phyloP scores from a whole-genome alignment of 1,140 invertebrate genomes.

The Trichonephila clavipes region DNA sequence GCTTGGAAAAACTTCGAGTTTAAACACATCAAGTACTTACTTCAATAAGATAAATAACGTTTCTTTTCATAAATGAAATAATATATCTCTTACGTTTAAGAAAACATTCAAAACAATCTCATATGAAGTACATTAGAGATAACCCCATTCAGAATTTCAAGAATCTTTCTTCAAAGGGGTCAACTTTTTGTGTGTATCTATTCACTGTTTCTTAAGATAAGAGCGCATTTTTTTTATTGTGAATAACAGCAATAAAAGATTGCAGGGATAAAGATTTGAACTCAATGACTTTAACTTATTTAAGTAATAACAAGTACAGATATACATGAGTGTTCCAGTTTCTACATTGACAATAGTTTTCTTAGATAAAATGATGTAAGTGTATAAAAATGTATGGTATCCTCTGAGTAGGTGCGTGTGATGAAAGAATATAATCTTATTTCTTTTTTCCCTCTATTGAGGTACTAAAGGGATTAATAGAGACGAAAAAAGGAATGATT shows the following conservation, averaged over 20 bases:
- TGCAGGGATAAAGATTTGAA: background rate
- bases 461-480: no score
- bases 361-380: background rate
- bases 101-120: background rate
- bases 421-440: no score
- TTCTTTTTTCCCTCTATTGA: no score
- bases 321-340: background rate
- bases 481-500: no score
- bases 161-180: background rate
- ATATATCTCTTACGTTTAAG: background rate
- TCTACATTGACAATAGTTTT: background rate
- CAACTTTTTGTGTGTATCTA: background rate
- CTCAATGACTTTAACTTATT: background rate
- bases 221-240: background rate
- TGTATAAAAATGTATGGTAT: background rate
- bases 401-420: background rate
- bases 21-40: background rate
- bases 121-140: background rate
- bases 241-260: background rate
- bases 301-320: background rate
- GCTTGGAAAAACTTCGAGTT: no score
- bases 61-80: background rate
- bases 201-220: background rate
- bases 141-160: background rate
- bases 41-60: background rate